Percentiles rank a stretch among this genome's conserved stretches.
These are phyloP conservation scores for Otus sunia DNA, from an alignment of 2,113 vertebrate genomes.

Conservation along the genomic window DNA sequence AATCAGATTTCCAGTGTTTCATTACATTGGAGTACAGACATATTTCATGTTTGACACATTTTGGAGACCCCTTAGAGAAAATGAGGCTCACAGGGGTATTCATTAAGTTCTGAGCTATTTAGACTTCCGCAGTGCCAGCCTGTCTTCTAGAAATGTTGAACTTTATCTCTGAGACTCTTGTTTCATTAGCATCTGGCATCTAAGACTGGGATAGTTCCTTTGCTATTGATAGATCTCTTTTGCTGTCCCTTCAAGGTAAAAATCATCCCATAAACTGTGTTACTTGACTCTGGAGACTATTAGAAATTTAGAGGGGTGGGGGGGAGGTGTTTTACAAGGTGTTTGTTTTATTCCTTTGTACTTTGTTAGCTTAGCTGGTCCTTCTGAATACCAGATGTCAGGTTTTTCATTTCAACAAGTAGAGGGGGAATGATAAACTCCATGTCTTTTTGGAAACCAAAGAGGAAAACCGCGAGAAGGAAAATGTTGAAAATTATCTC, in stretches of 20 bases:
- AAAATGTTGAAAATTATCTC: not conserved
- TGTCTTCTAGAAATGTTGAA: not conserved
- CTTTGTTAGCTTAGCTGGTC: not conserved
- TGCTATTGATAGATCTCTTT: not conserved
- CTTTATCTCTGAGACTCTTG: not conserved
- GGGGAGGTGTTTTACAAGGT: not conserved
- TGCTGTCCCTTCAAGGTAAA: not conserved
- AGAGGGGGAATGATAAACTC: not conserved
- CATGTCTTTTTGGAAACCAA: not conserved
- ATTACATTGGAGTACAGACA: conserved; percentile 43
- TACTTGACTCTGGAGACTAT: not conserved
- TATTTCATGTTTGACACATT: conserved; percentile 42
- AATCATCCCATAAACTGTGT: not conserved
- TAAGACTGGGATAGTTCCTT: not conserved
- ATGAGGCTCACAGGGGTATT: not conserved
- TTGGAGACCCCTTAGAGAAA: conserved; percentile 38
- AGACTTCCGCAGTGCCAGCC: not conserved
- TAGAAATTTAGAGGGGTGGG: not conserved
- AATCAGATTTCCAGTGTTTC: conserved; percentile 36
- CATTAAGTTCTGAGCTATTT: not conserved
- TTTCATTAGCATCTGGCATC: not conserved
- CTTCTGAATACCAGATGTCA: not conserved
- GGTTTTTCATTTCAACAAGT: not conserved
- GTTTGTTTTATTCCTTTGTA: not conserved
- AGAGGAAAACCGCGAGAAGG: not conserved